phyloP scores from a whole-genome alignment of 2,888 invertebrate genomes.

The Ochropacha duplaris region DNA sequence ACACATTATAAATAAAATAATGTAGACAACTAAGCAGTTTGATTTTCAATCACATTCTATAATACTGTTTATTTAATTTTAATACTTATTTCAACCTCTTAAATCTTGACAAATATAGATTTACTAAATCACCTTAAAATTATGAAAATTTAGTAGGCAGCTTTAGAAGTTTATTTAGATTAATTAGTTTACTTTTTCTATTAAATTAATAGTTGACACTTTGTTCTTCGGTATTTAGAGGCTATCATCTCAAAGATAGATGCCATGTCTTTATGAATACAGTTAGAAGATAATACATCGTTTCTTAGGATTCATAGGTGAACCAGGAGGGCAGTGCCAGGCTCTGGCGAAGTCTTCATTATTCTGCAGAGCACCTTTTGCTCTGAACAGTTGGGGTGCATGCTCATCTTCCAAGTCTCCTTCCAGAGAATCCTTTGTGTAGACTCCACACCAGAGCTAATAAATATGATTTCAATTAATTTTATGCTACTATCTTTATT shows the following conservation, averaged over 20 bases:
- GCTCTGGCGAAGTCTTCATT: constrained; percentile 87
- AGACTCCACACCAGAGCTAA: constrained; percentile 93
- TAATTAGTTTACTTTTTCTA: too few relatives aligned
- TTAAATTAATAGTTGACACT: too few relatives aligned
- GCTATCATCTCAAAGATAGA: too few relatives aligned
- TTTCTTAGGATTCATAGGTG: constrained; percentile 81
- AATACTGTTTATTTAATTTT: background rate
- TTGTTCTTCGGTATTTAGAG: too few relatives aligned
- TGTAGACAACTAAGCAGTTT: background rate
- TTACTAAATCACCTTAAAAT: background rate
- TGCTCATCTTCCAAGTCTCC: constrained; percentile 88
- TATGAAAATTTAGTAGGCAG: too few relatives aligned
- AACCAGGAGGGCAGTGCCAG: constrained; percentile 79
- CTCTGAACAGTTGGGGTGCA: constrained; percentile 87
- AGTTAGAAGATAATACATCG: constrained; percentile 70
- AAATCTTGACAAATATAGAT: background rate
- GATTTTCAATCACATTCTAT: background rate
- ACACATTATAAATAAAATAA: background rate
- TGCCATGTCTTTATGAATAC: background rate
- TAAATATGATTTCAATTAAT: too few relatives aligned
- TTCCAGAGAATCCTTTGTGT: constrained; percentile 84
- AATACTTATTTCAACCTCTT: background rate
- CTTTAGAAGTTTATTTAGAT: too few relatives aligned
- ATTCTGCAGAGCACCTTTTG: constrained; percentile 87
- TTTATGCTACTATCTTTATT: too few relatives aligned